phyloP scores from a whole-genome alignment of 2,797 vertebrate genomes.

The Xiphophorus birchmanni region DNA sequence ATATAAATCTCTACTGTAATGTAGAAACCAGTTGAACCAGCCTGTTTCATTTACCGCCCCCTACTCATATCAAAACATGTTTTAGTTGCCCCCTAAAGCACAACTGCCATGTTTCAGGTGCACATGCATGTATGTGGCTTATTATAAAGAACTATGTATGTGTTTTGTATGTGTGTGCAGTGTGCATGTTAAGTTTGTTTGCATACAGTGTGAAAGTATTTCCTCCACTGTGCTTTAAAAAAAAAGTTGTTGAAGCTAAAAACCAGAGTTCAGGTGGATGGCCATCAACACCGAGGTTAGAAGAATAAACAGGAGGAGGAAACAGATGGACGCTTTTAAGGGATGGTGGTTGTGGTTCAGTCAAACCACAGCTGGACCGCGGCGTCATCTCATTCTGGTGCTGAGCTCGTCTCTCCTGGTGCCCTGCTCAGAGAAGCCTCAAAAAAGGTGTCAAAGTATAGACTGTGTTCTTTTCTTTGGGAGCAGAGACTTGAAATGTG shows the following conservation, averaged over 20 bases:
- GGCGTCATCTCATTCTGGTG: conserved; percentile 66
- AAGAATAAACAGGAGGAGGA: background rate
- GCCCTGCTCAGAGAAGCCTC: conserved; percentile 63
- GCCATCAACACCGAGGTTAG: background rate
- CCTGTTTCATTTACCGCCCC: conserved; percentile 34
- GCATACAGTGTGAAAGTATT: conserved; percentile 38
- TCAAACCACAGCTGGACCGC: conserved; percentile 40
- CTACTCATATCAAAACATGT: conserved; percentile 41
- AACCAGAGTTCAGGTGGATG: conserved; percentile 31
- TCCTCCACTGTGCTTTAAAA: conserved; percentile 63
- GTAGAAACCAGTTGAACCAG: conserved; percentile 5
- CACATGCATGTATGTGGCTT: conserved; percentile 67
- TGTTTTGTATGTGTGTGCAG: conserved; percentile 48
- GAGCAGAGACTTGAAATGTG: conserved; percentile 65
- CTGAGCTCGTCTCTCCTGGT: conserved; percentile 64
- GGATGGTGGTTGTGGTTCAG: conserved; percentile 15
- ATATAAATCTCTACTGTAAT: conserved; percentile 18
- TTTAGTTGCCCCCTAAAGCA: conserved; percentile 52
- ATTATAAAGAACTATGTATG: conserved; percentile 47
- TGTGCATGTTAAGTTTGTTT: conserved; percentile 57
- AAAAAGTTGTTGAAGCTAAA: conserved; percentile 19
- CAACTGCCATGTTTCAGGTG: conserved; percentile 70
- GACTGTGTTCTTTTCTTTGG: conserved; percentile 69
- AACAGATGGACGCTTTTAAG: conserved; percentile 1
- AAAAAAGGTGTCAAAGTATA: conserved; percentile 61